A percentile compares a stretch with the other conserved stretches of the same genome.
These are phyloP conservation scores for Oikopleura vanhoeffeni DNA, from an alignment of 23 tunicate species.

Conservation along the genomic window DNA sequence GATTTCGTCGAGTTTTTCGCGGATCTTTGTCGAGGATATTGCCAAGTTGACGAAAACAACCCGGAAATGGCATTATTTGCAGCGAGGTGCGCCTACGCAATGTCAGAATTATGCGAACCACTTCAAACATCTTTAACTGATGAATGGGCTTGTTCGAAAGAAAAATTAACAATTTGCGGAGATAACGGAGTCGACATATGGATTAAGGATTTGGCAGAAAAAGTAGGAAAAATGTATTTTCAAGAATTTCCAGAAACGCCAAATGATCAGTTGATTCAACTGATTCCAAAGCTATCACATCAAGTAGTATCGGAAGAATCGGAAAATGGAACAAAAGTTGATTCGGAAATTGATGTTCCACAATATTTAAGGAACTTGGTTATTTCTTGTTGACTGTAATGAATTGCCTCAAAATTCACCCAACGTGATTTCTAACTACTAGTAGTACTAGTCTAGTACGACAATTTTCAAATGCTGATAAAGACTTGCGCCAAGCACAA, in stretches of 20 bases:
- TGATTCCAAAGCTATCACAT: background rate
- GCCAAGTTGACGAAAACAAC: background rate
- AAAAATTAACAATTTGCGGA: background rate
- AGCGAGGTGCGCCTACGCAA: background rate
- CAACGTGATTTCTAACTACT: no score
- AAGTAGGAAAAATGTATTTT: background rate
- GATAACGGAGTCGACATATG: background rate
- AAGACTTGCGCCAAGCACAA: no score
- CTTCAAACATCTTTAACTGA: background rate
- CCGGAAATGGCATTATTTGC: background rate
- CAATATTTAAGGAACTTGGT: background rate
- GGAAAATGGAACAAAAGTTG: background rate
- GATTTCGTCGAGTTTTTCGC: background rate
- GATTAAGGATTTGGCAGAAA: background rate
- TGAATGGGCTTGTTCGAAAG: background rate
- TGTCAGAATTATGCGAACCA: background rate
- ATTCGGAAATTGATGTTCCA: constrained; percentile 1
- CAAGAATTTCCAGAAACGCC: background rate
- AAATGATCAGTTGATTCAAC: background rate
- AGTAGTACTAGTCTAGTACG: no score
- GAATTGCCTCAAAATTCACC: no score
- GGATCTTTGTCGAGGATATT: background rate
- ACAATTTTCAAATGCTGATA: no score
- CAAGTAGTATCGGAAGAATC: background rate
- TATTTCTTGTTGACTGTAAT: background rate